A percentile compares a stretch with the other conserved stretches of the same genome.
Evolutionary conservation across 1,140 invertebrate genomes (phyloP).

Genomic region (Philopotamus ludificatus): DNA sequence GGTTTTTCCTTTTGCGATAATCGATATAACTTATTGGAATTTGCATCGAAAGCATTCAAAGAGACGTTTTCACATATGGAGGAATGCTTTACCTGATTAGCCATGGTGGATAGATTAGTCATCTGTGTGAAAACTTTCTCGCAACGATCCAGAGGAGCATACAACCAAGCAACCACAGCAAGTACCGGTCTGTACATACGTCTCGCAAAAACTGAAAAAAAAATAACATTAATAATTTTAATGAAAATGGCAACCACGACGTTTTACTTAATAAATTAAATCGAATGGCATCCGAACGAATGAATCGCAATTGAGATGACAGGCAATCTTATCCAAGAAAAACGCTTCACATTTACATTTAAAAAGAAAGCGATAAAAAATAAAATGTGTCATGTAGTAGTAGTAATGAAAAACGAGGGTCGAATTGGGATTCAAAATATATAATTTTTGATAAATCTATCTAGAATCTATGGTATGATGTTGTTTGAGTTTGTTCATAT

Average conservation of each 20-base stretch:
- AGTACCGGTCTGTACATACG: slow-evolving; percentile 54
- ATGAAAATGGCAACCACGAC: not conserved
- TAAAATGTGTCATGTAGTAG: slow-evolving; percentile 1
- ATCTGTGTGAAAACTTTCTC: slow-evolving; percentile 64
- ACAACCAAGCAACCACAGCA: slow-evolving; percentile 52
- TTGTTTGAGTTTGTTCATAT: too few species aligned
- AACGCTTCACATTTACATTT: not conserved
- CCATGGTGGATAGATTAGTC: slow-evolving; percentile 66
- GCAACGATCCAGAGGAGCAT: slow-evolving; percentile 60
- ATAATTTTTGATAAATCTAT: too few species aligned
- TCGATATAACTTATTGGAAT: too few species aligned
- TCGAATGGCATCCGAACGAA: not conserved
- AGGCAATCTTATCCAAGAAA: slow-evolving; percentile 11
- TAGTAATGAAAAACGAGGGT: too few species aligned
- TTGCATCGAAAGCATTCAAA: too few species aligned
- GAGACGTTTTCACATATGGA: too few species aligned
- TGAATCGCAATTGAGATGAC: slow-evolving; percentile 18
- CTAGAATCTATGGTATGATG: too few species aligned
- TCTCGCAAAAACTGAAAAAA: slow-evolving; percentile 52
- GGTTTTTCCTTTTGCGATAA: not conserved
- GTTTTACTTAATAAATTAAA: not conserved
- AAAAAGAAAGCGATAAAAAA: not conserved
- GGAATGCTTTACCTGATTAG: slow-evolving; percentile 63
- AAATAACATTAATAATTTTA: slow-evolving; percentile 14
- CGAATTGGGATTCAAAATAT: too few species aligned